Evolutionary conservation across 2,797 vertebrate species (phyloP).

Genomic region (Siniperca scherzeri): DNA sequence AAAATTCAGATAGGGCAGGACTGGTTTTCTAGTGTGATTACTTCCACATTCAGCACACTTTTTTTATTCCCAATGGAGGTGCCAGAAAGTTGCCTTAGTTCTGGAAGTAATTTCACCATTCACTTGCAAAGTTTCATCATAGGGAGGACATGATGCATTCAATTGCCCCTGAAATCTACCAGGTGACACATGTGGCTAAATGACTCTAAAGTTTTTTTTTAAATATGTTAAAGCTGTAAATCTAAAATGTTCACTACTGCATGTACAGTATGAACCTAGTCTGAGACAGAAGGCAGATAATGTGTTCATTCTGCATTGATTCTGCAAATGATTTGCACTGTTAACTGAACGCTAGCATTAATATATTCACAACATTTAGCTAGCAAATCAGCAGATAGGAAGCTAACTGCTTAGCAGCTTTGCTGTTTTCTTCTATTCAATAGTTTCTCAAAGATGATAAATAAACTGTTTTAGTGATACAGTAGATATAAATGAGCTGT

Average conservation of each 20-base stretch:
- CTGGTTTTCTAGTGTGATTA: not conserved
- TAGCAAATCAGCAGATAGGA: conserved; percentile 2
- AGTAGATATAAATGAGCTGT: conserved; percentile 58
- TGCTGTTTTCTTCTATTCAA: conserved; percentile 24
- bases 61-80: conserved; percentile 19
- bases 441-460: conserved; percentile 48
- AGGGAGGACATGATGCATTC: conserved; percentile 34
- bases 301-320: conserved; percentile 7
- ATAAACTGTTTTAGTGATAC: conserved; percentile 47
- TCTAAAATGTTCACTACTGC: not conserved
- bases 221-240: not conserved
- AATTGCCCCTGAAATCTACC: conserved; percentile 34
- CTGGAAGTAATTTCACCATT: conserved; percentile 57
- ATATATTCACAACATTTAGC: conserved; percentile 8
- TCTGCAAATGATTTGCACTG: not conserved
- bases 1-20: not conserved
- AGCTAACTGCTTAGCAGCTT: conserved; percentile 11
- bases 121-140: conserved; percentile 59
- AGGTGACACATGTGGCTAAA: conserved; percentile 45
- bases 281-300: not conserved
- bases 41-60: not conserved
- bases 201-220: not conserved
- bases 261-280: not conserved
- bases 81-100: conserved; percentile 43
- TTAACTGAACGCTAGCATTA: conserved; percentile 11